phyloP scores from a whole-genome alignment of 2,113 vertebrate genomes.

The Takifugu flavidus region DNA sequence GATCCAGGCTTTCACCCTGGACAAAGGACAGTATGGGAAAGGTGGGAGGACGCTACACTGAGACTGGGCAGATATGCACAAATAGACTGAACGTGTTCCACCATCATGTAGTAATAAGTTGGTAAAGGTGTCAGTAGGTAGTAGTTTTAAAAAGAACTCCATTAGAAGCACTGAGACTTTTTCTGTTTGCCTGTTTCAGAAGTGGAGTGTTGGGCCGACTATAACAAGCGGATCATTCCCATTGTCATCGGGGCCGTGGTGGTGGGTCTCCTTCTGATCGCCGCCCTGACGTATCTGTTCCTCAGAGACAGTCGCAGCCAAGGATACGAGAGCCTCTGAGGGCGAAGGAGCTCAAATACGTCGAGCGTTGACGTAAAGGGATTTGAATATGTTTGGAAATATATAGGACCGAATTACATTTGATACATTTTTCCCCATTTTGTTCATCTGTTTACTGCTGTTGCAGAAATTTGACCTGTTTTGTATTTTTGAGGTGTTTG shows the following conservation, averaged over 20 bases:
- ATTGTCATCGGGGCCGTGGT: slow-evolving; percentile 69
- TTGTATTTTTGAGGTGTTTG: neutral
- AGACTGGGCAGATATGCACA: neutral
- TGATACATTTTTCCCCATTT: neutral
- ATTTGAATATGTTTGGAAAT: neutral
- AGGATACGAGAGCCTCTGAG: slow-evolving; percentile 75
- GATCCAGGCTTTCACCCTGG: slow-evolving; percentile 83
- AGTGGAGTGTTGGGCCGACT: slow-evolving; percentile 83
- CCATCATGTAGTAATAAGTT: too few relatives aligned
- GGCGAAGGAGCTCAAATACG: neutral
- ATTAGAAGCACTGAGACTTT: neutral
- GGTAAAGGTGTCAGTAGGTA: neutral
- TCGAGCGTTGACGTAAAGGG: neutral
- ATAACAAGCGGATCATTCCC: slow-evolving; percentile 69
- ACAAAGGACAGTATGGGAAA: slow-evolving; percentile 70
- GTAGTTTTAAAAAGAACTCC: too few relatives aligned
- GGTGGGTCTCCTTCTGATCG: slow-evolving; percentile 72
- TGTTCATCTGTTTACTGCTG: neutral
- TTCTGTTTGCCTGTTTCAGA: slow-evolving; percentile 69
- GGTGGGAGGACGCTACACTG: slow-evolving; percentile 61
- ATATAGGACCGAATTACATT: too few relatives aligned
- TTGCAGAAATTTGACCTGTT: too few relatives aligned
- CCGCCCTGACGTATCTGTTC: slow-evolving; percentile 72
- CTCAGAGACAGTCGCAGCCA: slow-evolving; percentile 67
- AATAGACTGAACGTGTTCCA: neutral